Evolutionary conservation across 2,797 vertebrate genomes (phyloP).

Genomic region (Eremophila alpestris): DNA sequence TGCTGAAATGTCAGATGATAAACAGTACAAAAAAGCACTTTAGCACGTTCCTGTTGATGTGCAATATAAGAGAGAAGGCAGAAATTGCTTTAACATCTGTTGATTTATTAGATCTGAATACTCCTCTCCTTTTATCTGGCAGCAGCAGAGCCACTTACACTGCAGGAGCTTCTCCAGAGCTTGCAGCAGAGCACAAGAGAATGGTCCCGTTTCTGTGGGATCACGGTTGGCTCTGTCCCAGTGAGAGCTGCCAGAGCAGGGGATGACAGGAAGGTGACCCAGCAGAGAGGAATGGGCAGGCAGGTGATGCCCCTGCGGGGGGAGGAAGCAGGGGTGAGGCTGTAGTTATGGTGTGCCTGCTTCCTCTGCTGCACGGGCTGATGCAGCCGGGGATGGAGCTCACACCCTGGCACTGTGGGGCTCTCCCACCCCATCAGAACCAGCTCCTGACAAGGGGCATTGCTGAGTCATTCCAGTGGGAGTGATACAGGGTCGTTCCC

Average conservation of each 20-base stretch:
- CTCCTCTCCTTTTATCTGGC: neutral
- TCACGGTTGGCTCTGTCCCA: fast-evolving
- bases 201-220: neutral
- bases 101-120: neutral
- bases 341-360: slow-evolving; percentile 31
- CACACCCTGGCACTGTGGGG: neutral
- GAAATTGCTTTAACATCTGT: neutral
- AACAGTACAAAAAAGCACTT: neutral
- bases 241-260: neutral
- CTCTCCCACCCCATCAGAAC: neutral
- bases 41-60: neutral
- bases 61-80: neutral
- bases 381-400: neutral
- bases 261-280: neutral
- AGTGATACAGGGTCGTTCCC: neutral
- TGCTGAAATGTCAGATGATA: slow-evolving; percentile 42
- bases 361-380: neutral
- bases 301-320: slow-evolving; percentile 29
- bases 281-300: neutral
- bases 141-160: neutral
- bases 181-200: neutral
- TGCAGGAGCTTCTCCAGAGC: neutral
- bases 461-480: neutral
- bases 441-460: neutral
- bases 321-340: slow-evolving; percentile 48